Percentiles rank a stretch among this genome's conserved stretches.
Evolutionary conservation across 2,113 vertebrate genomes (phyloP).

Genomic region (Phrynosoma platyrhinos): DNA sequence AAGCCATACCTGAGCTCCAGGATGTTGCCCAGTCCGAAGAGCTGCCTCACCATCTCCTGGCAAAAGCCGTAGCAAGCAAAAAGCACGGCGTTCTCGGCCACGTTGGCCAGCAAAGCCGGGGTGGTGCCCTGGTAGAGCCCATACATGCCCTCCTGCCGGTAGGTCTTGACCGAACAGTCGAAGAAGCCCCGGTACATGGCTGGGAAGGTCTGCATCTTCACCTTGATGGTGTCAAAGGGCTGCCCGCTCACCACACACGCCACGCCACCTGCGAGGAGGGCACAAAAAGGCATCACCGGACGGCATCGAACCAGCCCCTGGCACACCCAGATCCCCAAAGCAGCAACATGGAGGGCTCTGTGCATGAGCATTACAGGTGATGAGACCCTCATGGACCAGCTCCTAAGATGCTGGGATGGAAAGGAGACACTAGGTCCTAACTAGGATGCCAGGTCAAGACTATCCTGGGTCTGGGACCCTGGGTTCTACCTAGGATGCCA

Average conservation of each 20-base stretch:
- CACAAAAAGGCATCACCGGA: no score
- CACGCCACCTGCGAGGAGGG: slow-evolving; percentile 43
- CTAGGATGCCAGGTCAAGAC: no score
- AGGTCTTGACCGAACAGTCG: slow-evolving; percentile 53
- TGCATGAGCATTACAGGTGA: no score
- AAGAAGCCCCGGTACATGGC: slow-evolving; percentile 53
- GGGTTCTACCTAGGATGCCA: no score
- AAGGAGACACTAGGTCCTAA: no score
- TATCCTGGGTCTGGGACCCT: no score
- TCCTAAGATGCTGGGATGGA: no score
- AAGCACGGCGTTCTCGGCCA: slow-evolving; percentile 60
- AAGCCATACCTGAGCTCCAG: background rate
- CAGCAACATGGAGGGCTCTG: no score
- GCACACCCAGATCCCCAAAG: no score
- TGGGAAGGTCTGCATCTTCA: slow-evolving; percentile 69
- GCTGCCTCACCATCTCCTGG: slow-evolving; percentile 48
- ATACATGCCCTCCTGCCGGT: slow-evolving; percentile 50
- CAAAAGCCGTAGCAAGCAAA: slow-evolving; percentile 67
- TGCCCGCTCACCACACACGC: slow-evolving; percentile 63
- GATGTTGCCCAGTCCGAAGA: slow-evolving; percentile 35
- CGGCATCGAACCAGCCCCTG: no score
- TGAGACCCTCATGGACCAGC: no score
- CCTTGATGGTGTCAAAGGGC: slow-evolving; percentile 67
- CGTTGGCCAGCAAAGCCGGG: slow-evolving; percentile 61
- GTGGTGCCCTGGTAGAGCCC: slow-evolving; percentile 61